Conservation (phyloP, 2,797 vertebrate genomes). For the Argentina silus region DNA sequence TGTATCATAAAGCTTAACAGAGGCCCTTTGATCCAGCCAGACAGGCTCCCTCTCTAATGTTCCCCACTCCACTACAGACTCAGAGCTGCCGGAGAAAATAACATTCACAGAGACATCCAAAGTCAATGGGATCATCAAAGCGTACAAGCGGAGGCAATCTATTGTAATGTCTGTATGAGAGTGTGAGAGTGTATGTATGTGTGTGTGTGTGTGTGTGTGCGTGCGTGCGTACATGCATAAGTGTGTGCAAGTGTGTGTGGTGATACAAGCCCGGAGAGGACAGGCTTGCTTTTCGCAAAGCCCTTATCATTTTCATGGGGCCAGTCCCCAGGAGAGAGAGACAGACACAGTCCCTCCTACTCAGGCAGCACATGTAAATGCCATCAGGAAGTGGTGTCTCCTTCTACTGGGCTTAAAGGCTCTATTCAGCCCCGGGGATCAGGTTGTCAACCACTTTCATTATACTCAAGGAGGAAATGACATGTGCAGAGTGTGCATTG, state of each 20-base stretch:
- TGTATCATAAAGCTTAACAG: conserved; percentile 13
- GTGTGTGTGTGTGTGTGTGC: too few species aligned
- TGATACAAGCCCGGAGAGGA: not conserved
- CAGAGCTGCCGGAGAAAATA: not conserved
- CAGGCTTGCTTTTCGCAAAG: not conserved
- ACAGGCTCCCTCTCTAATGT: not conserved
- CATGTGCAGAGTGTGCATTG: not conserved
- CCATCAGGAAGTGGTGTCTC: not conserved
- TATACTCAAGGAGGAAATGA: not conserved
- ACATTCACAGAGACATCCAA: conserved; percentile 6
- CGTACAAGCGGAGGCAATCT: not conserved
- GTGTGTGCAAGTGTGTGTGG: conserved; percentile 37
- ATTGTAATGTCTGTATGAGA: not conserved
- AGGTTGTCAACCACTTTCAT: not conserved
- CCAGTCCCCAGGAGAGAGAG: not conserved
- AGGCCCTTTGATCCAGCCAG: conserved; percentile 21
- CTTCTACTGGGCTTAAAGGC: not conserved
- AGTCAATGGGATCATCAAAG: not conserved
- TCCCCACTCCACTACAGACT: not conserved
- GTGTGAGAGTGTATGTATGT: not conserved
- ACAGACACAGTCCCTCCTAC: not conserved
- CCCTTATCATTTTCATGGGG: not conserved
- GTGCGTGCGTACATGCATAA: not conserved
- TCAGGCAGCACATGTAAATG: not conserved
- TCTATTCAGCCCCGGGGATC: not conserved